Conservation (phyloP, 1,140 invertebrate genomes). For the Drosophila simulans region DNA sequence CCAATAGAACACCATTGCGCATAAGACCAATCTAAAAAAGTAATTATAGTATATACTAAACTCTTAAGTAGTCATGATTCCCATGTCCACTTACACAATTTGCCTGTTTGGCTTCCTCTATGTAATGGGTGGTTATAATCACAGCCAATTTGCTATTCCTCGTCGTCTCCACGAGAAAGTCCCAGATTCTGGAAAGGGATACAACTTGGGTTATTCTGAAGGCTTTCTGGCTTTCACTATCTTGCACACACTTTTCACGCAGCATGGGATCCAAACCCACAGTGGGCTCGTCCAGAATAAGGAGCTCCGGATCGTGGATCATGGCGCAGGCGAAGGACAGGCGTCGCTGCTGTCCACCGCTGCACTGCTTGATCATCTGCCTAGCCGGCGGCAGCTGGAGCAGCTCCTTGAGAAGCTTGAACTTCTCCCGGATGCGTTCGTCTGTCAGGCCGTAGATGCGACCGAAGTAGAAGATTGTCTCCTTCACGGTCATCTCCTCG, state of each 20-base stretch:
- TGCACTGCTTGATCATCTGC: conserved; percentile 88
- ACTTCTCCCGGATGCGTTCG: conserved; percentile 88
- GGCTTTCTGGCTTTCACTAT: no score
- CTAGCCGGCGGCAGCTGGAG: conserved; percentile 89
- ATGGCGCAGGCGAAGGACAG: conserved; percentile 94
- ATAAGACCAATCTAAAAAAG: conserved; percentile 92
- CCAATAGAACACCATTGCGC: conserved; percentile 93
- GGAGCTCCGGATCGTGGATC: conserved; percentile 93
- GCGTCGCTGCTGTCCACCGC: conserved; percentile 95
- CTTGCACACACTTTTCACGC: conserved; percentile 89
- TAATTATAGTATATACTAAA: no score
- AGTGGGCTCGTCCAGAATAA: conserved; percentile 97
- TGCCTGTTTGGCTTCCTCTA: conserved; percentile 95
- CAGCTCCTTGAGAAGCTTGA: conserved; percentile 89
- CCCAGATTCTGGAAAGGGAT: conserved; percentile 92
- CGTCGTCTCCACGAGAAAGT: conserved; percentile 91
- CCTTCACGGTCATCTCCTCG: conserved; percentile 93
- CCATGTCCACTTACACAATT: conserved; percentile 87
- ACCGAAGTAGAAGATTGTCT: conserved; percentile 95
- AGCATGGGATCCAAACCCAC: conserved; percentile 96
- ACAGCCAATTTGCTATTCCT: conserved; percentile 88
- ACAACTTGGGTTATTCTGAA: neutral
- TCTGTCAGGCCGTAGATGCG: conserved; percentile 92
- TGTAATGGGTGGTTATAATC: conserved; percentile 98
- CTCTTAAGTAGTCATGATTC: no score